Conservation (phyloP, 2,797 vertebrate species). For the Trachops cirrhosus region DNA sequence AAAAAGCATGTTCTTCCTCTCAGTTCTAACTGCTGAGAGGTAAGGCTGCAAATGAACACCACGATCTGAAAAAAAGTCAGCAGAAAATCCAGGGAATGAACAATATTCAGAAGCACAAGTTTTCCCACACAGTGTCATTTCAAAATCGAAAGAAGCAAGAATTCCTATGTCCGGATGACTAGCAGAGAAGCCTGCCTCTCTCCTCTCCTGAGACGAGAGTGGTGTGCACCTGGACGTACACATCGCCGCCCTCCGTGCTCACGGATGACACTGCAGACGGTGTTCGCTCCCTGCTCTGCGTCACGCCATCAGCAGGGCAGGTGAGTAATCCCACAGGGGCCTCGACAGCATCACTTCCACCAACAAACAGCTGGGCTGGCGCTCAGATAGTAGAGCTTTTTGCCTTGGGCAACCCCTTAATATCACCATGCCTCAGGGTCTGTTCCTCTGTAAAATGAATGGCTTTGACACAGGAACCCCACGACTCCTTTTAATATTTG, state of each 20-base stretch:
- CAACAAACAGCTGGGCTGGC: not conserved
- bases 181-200: not conserved
- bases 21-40: not conserved
- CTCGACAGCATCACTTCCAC: not conserved
- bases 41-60: not conserved
- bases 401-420: conserved; percentile 50
- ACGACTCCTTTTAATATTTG: not conserved
- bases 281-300: not conserved
- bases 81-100: not conserved
- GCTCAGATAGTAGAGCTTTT: not conserved
- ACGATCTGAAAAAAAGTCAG: not conserved
- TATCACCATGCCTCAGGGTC: conserved; percentile 11
- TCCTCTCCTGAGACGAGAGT: not conserved
- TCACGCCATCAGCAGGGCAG: not conserved
- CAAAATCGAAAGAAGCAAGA: conserved; percentile 13
- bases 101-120: not conserved
- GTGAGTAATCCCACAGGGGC: not conserved
- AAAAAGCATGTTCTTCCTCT: not conserved
- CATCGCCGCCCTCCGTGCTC: not conserved
- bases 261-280: not conserved
- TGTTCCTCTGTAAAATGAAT: conserved; percentile 34
- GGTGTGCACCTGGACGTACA: not conserved
- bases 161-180: not conserved
- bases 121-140: not conserved
- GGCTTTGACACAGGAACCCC: conserved; percentile 23